Conservation (phyloP, 2,888 invertebrate species). For the Drosophila algonquin region DNA sequence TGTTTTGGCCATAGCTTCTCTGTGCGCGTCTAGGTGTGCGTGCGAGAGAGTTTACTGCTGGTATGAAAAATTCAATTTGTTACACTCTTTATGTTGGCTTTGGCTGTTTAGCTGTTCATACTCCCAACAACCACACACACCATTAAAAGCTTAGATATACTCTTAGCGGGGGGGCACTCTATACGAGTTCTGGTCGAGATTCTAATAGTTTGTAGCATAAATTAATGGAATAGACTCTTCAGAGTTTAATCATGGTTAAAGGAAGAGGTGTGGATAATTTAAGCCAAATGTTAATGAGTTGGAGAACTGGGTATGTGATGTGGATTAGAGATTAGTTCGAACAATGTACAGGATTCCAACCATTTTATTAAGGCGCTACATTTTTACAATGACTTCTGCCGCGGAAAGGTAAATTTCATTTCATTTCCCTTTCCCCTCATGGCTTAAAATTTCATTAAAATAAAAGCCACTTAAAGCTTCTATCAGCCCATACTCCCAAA, state of each 20-base stretch:
- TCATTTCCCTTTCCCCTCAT: constrained; percentile 18
- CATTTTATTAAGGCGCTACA: no score
- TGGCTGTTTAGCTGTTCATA: constrained; percentile 47
- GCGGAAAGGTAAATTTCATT: constrained; percentile 8
- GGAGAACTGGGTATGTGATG: neutral
- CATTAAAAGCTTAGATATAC: constrained; percentile 60
- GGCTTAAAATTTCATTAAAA: constrained; percentile 60
- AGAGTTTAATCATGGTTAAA: neutral
- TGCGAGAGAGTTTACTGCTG: constrained; percentile 19
- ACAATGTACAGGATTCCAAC: no score
- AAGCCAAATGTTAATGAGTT: neutral
- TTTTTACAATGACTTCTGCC: neutral
- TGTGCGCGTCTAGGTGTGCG: constrained; percentile 3
- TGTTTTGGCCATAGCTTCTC: constrained; percentile 1
- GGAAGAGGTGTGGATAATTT: neutral
- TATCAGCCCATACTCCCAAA: constrained; percentile 12
- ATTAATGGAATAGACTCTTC: constrained; percentile 50
- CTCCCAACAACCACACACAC: constrained; percentile 30
- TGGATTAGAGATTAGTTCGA: no score
- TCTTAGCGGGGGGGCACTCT: neutral
- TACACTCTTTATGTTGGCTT: constrained; percentile 67
- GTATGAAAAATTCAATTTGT: constrained; percentile 73
- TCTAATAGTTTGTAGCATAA: constrained; percentile 59
- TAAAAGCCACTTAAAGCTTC: constrained; percentile 50
- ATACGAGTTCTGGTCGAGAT: constrained; percentile 12